A percentile compares a stretch with the other conserved stretches of the same genome.
Evolutionary conservation across 2,113 vertebrate species (phyloP).

Genomic region (Stomatorhinus ivindoensis): DNA sequence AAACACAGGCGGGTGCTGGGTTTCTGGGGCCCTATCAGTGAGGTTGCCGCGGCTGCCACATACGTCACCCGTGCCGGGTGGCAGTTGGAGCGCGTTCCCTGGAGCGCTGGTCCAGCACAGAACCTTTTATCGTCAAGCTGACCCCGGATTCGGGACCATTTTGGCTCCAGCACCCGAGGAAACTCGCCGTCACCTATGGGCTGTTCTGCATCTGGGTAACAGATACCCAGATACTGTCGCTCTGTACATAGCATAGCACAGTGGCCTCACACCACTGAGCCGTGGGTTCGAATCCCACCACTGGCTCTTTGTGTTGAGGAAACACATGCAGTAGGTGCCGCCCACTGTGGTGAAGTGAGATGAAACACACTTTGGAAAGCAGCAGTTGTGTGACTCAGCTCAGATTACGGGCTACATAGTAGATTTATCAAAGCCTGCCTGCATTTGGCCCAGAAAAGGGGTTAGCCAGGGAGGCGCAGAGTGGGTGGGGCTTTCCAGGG

Average conservation of each 20-base stretch:
- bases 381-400: background rate
- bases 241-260: background rate
- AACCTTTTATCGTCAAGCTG: background rate
- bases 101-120: background rate
- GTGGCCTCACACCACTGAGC: background rate
- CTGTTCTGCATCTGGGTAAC: background rate
- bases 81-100: background rate
- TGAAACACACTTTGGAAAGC: background rate
- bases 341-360: background rate
- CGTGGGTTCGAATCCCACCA: background rate
- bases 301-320: background rate
- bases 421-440: conserved; percentile 1
- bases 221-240: background rate
- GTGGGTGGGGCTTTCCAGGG: background rate
- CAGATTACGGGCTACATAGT: background rate
- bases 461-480: background rate
- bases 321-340: background rate
- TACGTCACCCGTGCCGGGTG: background rate
- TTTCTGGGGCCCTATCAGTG: background rate
- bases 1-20: background rate
- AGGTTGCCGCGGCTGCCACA: background rate
- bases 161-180: background rate
- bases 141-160: background rate
- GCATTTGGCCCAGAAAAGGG: background rate
- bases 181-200: background rate